These are phyloP conservation scores for Macaria liturata DNA, from an alignment of 2,888 invertebrate species.

Conservation along the genomic window DNA sequence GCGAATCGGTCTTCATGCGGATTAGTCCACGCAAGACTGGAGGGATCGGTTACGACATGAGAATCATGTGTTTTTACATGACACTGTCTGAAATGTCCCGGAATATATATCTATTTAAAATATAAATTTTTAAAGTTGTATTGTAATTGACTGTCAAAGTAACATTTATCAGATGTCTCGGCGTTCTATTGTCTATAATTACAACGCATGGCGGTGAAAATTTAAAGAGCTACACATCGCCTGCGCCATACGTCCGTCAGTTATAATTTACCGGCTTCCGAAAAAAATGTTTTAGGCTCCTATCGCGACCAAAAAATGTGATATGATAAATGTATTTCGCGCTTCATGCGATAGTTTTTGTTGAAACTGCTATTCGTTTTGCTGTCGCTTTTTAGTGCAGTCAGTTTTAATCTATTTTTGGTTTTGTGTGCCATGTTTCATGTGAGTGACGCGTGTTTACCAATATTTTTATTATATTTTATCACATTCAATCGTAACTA, in stretches of 20 bases:
- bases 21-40: too few species aligned
- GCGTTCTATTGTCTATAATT: too few species aligned
- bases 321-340: slow-evolving; percentile 8
- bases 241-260: slow-evolving; percentile 29
- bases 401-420: slow-evolving; percentile 1
- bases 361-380: slow-evolving; percentile 1
- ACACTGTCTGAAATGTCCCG: too few species aligned
- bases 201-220: slow-evolving; percentile 29
- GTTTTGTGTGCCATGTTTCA: not conserved
- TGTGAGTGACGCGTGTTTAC: not conserved
- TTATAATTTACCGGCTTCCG: slow-evolving; percentile 29
- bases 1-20: too few species aligned
- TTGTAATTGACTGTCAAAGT: too few species aligned
- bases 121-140: too few species aligned
- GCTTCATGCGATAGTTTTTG: slow-evolving; percentile 12
- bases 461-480: too few species aligned
- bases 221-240: slow-evolving; percentile 33
- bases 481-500: too few species aligned
- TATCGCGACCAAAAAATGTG: slow-evolving; percentile 5
- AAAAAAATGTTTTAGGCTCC: slow-evolving; percentile 11
- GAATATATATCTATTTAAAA: too few species aligned
- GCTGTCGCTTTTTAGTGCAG: slow-evolving; percentile 1
- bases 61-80: too few species aligned
- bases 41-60: too few species aligned
- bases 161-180: too few species aligned